These are phyloP conservation scores for Crenichthys baileyi DNA, from an alignment of 2,797 vertebrate species.

Conservation along the genomic window DNA sequence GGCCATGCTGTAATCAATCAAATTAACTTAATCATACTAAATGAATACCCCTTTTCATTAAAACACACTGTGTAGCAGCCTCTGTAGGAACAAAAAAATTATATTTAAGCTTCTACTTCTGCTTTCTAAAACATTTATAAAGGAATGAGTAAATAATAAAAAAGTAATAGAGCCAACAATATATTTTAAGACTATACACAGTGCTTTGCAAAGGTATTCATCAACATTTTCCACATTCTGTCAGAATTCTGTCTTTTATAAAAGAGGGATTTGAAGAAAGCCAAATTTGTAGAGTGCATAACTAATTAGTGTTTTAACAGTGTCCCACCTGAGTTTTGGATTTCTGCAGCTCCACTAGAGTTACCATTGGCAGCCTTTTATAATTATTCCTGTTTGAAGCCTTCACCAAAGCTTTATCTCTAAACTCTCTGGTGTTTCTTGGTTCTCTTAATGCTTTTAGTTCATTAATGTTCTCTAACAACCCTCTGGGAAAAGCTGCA, in stretches of 20 bases:
- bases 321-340: too few species aligned
- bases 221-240: neutral
- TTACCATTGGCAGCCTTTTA: too few species aligned
- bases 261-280: too few species aligned
- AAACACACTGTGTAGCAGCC: neutral
- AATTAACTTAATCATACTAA: slow-evolving; percentile 26
- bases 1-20: slow-evolving; percentile 19
- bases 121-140: neutral
- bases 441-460: neutral
- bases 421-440: neutral
- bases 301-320: too few species aligned
- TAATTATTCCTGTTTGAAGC: too few species aligned
- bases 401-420: too few species aligned
- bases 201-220: neutral
- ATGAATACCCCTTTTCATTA: neutral
- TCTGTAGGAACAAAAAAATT: neutral
- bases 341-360: too few species aligned
- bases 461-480: neutral
- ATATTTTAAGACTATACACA: neutral
- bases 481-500: neutral
- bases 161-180: neutral
- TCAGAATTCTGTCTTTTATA: neutral
- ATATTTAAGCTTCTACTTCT: neutral
- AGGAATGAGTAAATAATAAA: neutral
- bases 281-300: too few species aligned